Base-by-base conservation (phyloP, 2,113 vertebrate genomes). In the Sporophila hypoxantha region DNA sequence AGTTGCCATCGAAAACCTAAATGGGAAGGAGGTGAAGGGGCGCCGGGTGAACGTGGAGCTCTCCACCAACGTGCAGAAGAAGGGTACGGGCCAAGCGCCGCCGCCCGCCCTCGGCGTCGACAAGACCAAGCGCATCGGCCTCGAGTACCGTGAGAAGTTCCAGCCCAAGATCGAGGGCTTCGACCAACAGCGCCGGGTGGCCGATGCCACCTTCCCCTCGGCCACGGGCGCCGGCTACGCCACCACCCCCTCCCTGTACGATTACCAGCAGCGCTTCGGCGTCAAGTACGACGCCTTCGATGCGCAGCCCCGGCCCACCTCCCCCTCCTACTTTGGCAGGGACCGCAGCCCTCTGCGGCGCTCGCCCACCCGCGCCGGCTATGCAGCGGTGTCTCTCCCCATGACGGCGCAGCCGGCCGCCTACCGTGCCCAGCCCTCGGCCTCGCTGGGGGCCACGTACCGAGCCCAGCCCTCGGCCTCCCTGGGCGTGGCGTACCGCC, bases 11-110 rank as follows among this genome's bases (percentile, higher is more conserved):
- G 98, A 99, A 96, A 98, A 98, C 66, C 98, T 99, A 85, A 99
- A 99, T 49, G 98, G 98, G 94, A 99, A 98, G 93, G 98, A 99
- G 68, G 98, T 99, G 95, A 99, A 99, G 95, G 98, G 98, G 75
- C 98, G 98, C 62, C 97, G 99, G 17, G 98, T 99, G 71, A 99
- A 99, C 20, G 99, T 99, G 93, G 98, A 99, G 97, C 98, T 99
- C 83, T 99, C 98, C 87, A 99, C 98, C 96, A 99, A 99, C 87
- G 98, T 98, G 94, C 98, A 98, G 95, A 98, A 98, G 96, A 99
- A 98, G 95, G 98, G 98, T 81, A 87, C 97, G 2, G 97, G 97
- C 20, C 97, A 97, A 22, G 97, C 97, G 53, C 10, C 96, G 96
- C 96, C 94, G 76, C 91, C 96, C 66, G 86, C 91, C 86, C 60